A percentile compares a stretch with the other conserved stretches of the same genome.
phyloP scores from a whole-genome alignment of 2,113 vertebrate genomes.

The Oncorhynchus masou region DNA sequence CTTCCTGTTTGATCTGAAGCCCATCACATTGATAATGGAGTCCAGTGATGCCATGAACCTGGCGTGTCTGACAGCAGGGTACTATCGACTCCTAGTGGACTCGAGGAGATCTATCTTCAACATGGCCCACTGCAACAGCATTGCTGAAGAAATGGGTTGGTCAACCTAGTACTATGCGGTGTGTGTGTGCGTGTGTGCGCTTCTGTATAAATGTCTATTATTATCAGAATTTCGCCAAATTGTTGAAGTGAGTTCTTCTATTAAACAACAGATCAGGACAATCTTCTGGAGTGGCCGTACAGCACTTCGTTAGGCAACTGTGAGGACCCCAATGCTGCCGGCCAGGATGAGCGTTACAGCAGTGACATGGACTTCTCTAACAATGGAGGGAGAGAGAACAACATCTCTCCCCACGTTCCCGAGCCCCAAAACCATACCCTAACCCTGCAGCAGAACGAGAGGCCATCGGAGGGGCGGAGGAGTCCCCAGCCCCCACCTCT shows the following conservation, averaged over 20 bases:
- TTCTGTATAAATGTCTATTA: not conserved
- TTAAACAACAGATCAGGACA: constrained; percentile 70
- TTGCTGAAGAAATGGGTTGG: constrained; percentile 78
- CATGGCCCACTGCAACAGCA: constrained; percentile 86
- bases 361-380: constrained; percentile 74
- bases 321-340: constrained; percentile 76
- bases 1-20: constrained; percentile 69
- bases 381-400: constrained; percentile 76
- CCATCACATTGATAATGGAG: constrained; percentile 95
- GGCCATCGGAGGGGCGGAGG: constrained; percentile 65
- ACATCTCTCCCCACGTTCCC: constrained; percentile 79
- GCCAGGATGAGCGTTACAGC: constrained; percentile 77
- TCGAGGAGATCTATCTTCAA: constrained; percentile 95
- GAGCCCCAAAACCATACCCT: constrained; percentile 68
- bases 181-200: no score
- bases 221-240: no score
- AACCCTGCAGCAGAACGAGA: constrained; percentile 62
- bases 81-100: constrained; percentile 94
- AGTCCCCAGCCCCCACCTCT: constrained; percentile 78
- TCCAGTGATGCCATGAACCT: constrained; percentile 97
- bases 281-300: constrained; percentile 91
- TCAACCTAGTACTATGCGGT: not conserved
- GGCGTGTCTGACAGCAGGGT: constrained; percentile 93
- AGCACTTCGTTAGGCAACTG: constrained; percentile 83
- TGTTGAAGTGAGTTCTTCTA: constrained; percentile 3